phyloP scores from a whole-genome alignment of 1,140 invertebrate species.

The Psilanteris sp. region DNA sequence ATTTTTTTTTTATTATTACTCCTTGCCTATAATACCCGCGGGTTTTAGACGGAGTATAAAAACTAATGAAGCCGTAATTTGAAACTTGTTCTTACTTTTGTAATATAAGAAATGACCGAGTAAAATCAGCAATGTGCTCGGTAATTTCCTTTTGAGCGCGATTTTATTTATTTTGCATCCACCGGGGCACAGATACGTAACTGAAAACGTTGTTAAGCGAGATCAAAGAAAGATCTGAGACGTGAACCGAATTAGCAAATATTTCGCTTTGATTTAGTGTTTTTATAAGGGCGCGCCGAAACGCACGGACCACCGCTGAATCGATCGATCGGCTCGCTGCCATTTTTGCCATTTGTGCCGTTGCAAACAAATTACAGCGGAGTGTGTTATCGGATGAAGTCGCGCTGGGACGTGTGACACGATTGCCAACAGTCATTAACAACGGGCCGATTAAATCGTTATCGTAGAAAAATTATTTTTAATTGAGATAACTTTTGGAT shows the following conservation, averaged over 20 bases:
- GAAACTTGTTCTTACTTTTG: conserved; percentile 6
- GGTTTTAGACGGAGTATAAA: not conserved
- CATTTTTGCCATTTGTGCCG: conserved; percentile 12
- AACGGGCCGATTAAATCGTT: conserved; percentile 12
- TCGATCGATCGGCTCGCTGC: no score
- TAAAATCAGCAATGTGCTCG: not conserved
- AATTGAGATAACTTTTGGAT: conserved; percentile 21
- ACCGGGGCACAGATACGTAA: conserved; percentile 5
- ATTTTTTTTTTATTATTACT: no score
- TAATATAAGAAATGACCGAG: not conserved
- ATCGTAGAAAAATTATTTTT: conserved; percentile 27
- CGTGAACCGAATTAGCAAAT: conserved; percentile 21
- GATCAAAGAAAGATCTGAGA: conserved; percentile 34
- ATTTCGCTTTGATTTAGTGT: conserved; percentile 15
- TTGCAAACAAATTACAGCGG: not conserved
- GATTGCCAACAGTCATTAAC: conserved; percentile 9
- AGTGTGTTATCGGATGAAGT: not conserved
- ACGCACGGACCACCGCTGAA: no score
- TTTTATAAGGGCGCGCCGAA: conserved; percentile 4
- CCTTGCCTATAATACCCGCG: not conserved
- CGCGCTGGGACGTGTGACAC: not conserved
- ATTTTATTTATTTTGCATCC: conserved; percentile 7
- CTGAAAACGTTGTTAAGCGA: conserved; percentile 27
- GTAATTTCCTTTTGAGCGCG: conserved; percentile 1
- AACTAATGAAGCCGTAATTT: conserved; percentile 25